phyloP scores from a whole-genome alignment of 2,797 vertebrate species.

The Tinamus major region DNA sequence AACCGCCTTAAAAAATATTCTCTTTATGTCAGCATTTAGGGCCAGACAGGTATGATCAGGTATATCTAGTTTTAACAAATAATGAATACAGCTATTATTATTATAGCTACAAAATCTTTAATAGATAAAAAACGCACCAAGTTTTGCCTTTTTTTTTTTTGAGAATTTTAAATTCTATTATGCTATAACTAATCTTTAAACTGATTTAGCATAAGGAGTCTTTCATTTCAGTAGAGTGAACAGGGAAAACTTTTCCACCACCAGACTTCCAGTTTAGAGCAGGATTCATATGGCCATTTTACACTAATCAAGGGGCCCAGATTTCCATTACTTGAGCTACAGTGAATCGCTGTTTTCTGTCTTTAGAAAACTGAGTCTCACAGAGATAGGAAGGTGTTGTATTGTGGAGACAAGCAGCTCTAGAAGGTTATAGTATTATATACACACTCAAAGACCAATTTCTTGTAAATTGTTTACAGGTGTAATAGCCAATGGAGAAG shows the following conservation, averaged over 20 bases:
- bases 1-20: neutral
- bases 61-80: neutral
- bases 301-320: neutral
- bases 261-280: neutral
- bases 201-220: neutral
- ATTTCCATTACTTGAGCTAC: neutral
- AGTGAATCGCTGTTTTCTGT: neutral
- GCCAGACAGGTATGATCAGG: neutral
- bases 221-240: conserved; percentile 4
- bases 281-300: neutral
- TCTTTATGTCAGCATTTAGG: neutral
- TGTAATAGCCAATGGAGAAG: neutral
- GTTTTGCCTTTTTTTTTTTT: conserved; percentile 14
- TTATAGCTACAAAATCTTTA: conserved; percentile 20
- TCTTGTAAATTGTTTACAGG: neutral
- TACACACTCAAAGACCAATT: neutral
- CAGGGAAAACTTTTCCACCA: neutral
- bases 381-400: neutral
- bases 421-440: neutral
- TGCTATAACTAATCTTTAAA: conserved; percentile 24
- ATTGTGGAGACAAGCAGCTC: neutral
- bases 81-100: neutral
- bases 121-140: neutral
- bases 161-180: conserved; percentile 37
- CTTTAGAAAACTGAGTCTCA: neutral